Conservation (phyloP, 1,140 invertebrate genomes). For the Mya arenaria region DNA sequence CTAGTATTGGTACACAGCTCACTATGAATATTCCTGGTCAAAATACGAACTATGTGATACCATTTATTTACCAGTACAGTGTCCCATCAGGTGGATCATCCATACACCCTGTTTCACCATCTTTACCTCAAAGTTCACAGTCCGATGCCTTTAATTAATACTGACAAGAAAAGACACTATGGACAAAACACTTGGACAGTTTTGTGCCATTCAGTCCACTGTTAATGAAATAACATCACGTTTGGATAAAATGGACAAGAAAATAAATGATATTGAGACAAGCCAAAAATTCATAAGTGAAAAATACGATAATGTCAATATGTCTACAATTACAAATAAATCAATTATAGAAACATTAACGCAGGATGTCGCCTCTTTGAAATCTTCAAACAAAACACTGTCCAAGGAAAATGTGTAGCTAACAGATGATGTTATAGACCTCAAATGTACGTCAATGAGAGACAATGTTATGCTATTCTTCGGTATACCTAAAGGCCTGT, state of each 20-base stretch:
- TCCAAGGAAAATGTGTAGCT: neutral
- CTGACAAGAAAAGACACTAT: neutral
- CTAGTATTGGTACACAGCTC: too few species aligned
- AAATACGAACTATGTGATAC: too few species aligned
- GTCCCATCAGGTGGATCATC: too few species aligned
- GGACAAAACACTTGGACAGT: neutral
- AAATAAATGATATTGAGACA: conserved; percentile 10
- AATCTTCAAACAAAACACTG: neutral
- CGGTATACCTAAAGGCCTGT: neutral
- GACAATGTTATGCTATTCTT: conserved; percentile 20
- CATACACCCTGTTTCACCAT: too few species aligned
- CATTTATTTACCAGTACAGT: too few species aligned
- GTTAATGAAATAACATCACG: neutral
- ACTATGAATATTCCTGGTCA: too few species aligned
- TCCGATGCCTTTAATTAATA: too few species aligned
- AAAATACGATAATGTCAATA: neutral
- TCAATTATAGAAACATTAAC: neutral
- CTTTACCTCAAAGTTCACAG: too few species aligned
- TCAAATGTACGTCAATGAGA: conserved; percentile 13
- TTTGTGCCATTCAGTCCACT: neutral
- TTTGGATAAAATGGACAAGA: conserved; percentile 13
- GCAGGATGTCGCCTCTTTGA: neutral
- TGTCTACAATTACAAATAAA: neutral
- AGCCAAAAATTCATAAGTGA: neutral
- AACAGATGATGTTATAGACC: neutral